These are phyloP conservation scores for Eulimnadia texana DNA, from an alignment of 1,140 invertebrate species.

Conservation along the genomic window DNA sequence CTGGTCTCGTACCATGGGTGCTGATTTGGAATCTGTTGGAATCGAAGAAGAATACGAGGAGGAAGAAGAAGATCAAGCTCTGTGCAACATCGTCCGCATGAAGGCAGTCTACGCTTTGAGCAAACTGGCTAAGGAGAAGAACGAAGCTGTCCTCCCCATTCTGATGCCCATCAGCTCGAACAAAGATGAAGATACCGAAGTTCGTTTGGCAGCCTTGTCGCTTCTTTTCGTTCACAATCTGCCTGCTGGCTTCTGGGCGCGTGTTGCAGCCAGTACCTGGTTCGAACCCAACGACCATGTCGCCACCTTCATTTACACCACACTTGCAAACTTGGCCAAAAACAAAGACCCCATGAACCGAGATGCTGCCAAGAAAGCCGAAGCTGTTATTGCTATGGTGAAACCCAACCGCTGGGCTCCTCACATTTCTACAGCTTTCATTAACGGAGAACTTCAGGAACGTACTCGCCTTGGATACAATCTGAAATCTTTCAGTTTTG, in stretches of 20 bases:
- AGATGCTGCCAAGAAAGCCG: constrained; percentile 10
- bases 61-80: constrained; percentile 10
- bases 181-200: constrained; percentile 15
- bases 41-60: constrained; percentile 8
- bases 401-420: constrained; percentile 7
- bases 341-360: constrained; percentile 7
- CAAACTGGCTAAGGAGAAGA: constrained; percentile 3
- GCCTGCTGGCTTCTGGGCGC: constrained; percentile 11
- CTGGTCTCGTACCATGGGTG: background rate
- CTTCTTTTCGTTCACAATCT: constrained; percentile 16
- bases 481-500: too few relatives aligned
- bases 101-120: constrained; percentile 9
- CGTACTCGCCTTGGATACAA: constrained; percentile 12
- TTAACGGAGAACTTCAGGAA: background rate
- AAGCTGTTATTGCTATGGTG: constrained; percentile 15
- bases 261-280: constrained; percentile 18
- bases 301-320: constrained; percentile 15
- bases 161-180: constrained; percentile 12
- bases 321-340: constrained; percentile 11
- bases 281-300: constrained; percentile 17
- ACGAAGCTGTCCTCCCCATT: background rate
- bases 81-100: constrained; percentile 9
- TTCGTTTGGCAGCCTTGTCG: constrained; percentile 19
- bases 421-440: constrained; percentile 7
- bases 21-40: background rate